Conservation (phyloP, 2,797 vertebrate species). For the Bovichtus diacanthus region DNA sequence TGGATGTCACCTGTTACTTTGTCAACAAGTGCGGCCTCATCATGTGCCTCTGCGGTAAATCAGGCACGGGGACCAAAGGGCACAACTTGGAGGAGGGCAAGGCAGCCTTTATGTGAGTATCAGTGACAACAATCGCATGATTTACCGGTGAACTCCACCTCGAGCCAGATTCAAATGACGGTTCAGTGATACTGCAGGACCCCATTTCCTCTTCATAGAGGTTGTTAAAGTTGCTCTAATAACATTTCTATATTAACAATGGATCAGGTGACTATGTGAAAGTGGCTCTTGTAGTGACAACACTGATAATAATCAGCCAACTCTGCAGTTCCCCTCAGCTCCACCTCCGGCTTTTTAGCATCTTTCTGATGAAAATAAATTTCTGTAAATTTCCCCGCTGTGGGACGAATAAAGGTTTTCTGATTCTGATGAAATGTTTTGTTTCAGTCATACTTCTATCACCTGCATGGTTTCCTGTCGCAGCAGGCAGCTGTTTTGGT, state of each 20-base stretch:
- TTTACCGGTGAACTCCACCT: neutral
- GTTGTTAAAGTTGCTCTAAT: neutral
- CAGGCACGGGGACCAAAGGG: constrained; percentile 92
- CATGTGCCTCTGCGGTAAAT: constrained; percentile 97
- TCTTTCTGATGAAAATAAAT: neutral
- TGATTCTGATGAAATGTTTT: no score
- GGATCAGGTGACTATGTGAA: neutral
- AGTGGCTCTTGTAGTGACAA: neutral
- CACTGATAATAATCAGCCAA: neutral
- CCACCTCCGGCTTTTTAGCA: neutral
- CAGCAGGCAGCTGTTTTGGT: neutral
- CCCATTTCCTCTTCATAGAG: neutral
- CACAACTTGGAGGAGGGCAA: constrained; percentile 96
- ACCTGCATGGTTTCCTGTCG: neutral
- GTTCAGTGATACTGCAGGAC: neutral
- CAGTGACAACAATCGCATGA: neutral
- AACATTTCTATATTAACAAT: neutral
- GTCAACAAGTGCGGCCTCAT: constrained; percentile 98
- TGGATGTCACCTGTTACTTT: constrained; percentile 98
- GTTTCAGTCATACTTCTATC: neutral
- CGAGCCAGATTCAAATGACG: neutral
- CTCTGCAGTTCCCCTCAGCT: neutral
- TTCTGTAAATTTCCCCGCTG: no score
- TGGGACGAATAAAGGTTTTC: no score
- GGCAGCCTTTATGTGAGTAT: constrained; percentile 95